Evolutionary conservation across 1,140 invertebrate species (phyloP), one percentile per base, ranked within the genome.

Genomic region (Lepidurus arcticus): DNA sequence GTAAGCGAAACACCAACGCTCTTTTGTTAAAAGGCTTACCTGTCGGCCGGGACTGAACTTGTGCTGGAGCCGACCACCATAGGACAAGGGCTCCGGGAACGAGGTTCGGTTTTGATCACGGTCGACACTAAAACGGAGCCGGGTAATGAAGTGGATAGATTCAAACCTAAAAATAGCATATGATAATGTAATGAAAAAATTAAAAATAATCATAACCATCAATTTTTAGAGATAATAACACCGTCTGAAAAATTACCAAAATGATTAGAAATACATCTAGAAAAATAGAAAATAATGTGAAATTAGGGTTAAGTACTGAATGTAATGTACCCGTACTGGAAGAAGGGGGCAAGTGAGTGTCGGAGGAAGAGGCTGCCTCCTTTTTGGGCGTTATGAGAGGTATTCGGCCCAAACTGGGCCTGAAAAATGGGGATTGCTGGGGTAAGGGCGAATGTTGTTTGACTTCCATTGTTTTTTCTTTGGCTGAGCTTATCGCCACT

Each of bases 71-170:
- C 47, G 43, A 45, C 43, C 44, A 47, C 43, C 47, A 44, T 47
- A 10, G 75, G 42, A 44, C 43, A 76, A 42, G 75, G 75, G 24
- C 75, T 76, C 21, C 75, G 16, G 24, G 75, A 76, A 34, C 44
- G 43, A 34, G 43, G 43, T 45, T 76, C 75, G 13, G 75, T 76
- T 45, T 76, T 76, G 42, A 76, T 76, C 34, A 76, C 43, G 7
- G 75, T 76, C 24, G 43, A 45, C 16, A 76, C 75, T 44, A 45
- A 76, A 44, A 76, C 47, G 10, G 75, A 76, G 10, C 24, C 43
- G 13, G 34, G 75, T 42, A 65, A 65, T 13, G 53, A 65, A n/a
- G 53, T 65, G 16, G 53, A 65, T 65, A 65, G 21, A 7, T 65
- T 65, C 53, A 65, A 65, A 65, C 53, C 53, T 65, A 74, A n/a